These are phyloP conservation scores for Asteroscopus sphinx DNA, from an alignment of 2,888 invertebrate genomes.

Conservation along the genomic window DNA sequence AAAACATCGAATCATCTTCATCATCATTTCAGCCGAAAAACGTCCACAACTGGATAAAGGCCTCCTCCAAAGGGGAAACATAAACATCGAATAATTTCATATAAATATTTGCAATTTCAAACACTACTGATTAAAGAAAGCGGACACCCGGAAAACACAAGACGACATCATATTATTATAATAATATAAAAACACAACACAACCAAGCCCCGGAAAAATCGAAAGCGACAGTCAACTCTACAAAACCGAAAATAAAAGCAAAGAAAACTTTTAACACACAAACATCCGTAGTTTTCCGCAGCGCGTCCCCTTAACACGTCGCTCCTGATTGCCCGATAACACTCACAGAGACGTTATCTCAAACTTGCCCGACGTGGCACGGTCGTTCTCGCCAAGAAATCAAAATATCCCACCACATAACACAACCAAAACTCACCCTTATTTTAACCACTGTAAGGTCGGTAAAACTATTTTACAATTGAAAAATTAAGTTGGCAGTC, in stretches of 20 bases:
- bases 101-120: too few relatives aligned
- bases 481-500: slow-evolving; percentile 24
- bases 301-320: slow-evolving; percentile 59
- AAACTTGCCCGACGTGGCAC: slow-evolving; percentile 59
- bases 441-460: neutral
- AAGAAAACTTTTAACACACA: slow-evolving; percentile 54
- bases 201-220: slow-evolving; percentile 38
- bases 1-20: too few relatives aligned
- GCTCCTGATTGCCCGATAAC: slow-evolving; percentile 63
- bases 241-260: slow-evolving; percentile 31
- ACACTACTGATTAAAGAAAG: too few relatives aligned
- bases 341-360: slow-evolving; percentile 62
- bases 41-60: too few relatives aligned
- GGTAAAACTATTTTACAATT: neutral
- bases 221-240: slow-evolving; percentile 26
- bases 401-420: slow-evolving; percentile 8
- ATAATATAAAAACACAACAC: slow-evolving; percentile 19
- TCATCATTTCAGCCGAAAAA: too few relatives aligned
- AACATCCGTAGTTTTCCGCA: slow-evolving; percentile 53
- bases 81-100: too few relatives aligned
- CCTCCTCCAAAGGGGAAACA: too few relatives aligned
- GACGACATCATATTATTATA: too few relatives aligned
- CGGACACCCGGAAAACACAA: too few relatives aligned
- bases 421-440: slow-evolving; percentile 29
- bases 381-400: slow-evolving; percentile 46